These are phyloP conservation scores for Climacteris rufus DNA, from an alignment of 2,113 vertebrate genomes.

Conservation along the genomic window DNA sequence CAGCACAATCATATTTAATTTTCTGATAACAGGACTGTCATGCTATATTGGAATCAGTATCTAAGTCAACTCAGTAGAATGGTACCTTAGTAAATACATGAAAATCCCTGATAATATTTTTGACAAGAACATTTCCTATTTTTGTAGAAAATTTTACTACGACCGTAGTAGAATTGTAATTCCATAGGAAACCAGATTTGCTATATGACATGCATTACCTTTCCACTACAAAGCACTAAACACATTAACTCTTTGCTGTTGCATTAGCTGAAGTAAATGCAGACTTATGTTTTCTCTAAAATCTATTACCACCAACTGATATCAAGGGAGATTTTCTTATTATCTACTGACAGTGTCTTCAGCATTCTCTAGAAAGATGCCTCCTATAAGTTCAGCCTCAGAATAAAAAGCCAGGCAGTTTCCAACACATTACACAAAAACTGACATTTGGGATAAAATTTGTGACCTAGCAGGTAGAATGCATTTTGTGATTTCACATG, in stretches of 20 bases:
- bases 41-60: neutral
- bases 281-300: neutral
- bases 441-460: neutral
- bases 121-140: neutral
- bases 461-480: neutral
- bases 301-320: neutral
- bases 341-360: neutral
- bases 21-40: neutral
- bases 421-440: neutral
- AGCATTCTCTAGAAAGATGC: neutral
- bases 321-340: neutral
- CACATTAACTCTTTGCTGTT: neutral
- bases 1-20: neutral
- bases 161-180: neutral
- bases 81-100: neutral
- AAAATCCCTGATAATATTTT: neutral
- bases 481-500: neutral
- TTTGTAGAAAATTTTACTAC: neutral
- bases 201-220: neutral
- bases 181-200: neutral
- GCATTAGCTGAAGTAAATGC: neutral
- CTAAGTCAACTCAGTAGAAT: neutral
- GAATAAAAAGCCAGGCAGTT: constrained; percentile 11
- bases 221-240: neutral
- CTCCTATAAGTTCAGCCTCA: neutral